A percentile compares a stretch with the other conserved stretches of the same genome.
These are phyloP conservation scores for Oncorhynchus kisutch DNA, from an alignment of 2,113 vertebrate genomes.

Conservation along the genomic window DNA sequence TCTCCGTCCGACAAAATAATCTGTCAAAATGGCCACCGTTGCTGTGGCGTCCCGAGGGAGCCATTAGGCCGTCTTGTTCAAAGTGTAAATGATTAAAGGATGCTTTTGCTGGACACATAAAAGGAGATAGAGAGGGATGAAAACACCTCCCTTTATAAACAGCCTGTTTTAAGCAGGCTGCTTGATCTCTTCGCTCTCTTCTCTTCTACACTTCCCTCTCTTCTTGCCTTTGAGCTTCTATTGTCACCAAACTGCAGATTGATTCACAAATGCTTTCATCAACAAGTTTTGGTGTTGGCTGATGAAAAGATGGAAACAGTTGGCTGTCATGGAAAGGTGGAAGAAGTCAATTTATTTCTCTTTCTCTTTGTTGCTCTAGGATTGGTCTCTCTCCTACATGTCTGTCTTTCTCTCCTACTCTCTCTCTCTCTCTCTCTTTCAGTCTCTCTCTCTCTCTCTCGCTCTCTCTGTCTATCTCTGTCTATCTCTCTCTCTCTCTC, in stretches of 20 bases:
- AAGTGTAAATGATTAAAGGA: conserved; percentile 56
- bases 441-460: too few relatives aligned
- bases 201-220: neutral
- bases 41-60: conserved; percentile 30
- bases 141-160: neutral
- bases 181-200: neutral
- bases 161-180: neutral
- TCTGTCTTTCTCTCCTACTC: too few relatives aligned
- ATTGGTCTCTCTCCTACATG: too few relatives aligned
- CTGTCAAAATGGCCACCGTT: conserved; percentile 37
- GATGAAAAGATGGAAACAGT: too few relatives aligned
- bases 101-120: conserved; percentile 46
- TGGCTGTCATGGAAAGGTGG: too few relatives aligned
- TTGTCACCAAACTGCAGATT: neutral
- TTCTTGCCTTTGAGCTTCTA: neutral
- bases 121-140: conserved; percentile 9
- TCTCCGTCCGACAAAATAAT: conserved; percentile 8
- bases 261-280: neutral
- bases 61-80: conserved; percentile 49
- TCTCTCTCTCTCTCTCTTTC: too few relatives aligned
- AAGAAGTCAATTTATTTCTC: too few relatives aligned
- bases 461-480: too few relatives aligned
- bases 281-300: neutral
- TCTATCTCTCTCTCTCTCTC: too few relatives aligned
- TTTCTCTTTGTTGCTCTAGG: too few relatives aligned